These are phyloP conservation scores for Atlantisia rogersi DNA, from an alignment of 2,113 vertebrate genomes.

Conservation along the genomic window DNA sequence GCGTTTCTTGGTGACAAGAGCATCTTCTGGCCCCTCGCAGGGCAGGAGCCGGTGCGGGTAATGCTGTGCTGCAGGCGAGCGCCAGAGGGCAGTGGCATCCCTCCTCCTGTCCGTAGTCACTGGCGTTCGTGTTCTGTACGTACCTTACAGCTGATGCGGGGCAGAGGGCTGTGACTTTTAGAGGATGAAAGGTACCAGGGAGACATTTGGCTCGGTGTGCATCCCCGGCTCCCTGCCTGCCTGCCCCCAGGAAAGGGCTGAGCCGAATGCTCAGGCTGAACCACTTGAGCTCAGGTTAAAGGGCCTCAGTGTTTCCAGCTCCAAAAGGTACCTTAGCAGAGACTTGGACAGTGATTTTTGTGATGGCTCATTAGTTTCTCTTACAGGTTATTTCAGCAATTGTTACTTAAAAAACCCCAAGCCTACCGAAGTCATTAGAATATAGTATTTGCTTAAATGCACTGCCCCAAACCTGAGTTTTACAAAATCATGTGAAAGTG, in stretches of 20 bases:
- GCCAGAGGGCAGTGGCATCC: background rate
- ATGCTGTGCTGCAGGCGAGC: too few species aligned
- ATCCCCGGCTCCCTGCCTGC: background rate
- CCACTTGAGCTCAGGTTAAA: background rate
- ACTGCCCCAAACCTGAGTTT: background rate
- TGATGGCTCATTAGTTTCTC: background rate
- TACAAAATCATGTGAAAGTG: background rate
- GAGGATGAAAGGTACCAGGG: background rate
- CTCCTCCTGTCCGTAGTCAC: background rate
- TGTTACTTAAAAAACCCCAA: background rate
- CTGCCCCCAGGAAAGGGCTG: background rate
- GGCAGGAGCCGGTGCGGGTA: too few species aligned
- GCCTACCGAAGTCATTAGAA: background rate
- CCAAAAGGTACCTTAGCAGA: background rate
- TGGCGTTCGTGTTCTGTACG: background rate
- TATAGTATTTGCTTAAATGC: background rate
- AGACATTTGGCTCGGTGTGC: background rate
- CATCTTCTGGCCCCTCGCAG: background rate
- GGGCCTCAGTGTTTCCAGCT: background rate
- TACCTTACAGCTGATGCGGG: background rate
- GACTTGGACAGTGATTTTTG: background rate
- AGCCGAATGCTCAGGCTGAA: background rate
- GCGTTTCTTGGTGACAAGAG: background rate
- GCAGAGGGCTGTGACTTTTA: background rate
- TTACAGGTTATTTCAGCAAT: background rate